Evolutionary conservation across 2,797 vertebrate genomes (phyloP).

Genomic region (Fistularia commersonii): DNA sequence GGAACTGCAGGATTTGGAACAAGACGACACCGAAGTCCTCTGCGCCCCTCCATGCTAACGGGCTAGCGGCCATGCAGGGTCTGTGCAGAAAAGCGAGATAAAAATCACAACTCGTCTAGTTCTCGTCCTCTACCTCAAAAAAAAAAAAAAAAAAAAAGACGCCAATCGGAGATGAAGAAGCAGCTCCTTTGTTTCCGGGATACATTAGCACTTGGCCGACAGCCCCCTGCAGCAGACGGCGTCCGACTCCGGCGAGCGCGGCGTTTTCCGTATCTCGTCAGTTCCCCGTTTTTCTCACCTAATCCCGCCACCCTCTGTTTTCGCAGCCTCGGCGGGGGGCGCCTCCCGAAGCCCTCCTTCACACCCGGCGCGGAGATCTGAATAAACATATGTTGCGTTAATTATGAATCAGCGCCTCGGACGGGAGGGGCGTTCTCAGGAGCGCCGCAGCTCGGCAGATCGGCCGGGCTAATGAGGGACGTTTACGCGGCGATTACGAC

Average conservation of each 20-base stretch:
- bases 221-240: too few species aligned
- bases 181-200: constrained; percentile 80
- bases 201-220: constrained; percentile 79
- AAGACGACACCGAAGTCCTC: too few species aligned
- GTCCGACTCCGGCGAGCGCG: constrained; percentile 78
- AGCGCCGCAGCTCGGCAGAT: constrained; percentile 43
- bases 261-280: constrained; percentile 50
- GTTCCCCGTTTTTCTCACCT: constrained; percentile 55
- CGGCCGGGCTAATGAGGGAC: constrained; percentile 57
- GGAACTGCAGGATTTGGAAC: too few species aligned
- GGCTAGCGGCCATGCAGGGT: too few species aligned
- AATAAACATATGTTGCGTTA: constrained; percentile 82
- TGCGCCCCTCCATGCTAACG: too few species aligned
- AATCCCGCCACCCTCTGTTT: constrained; percentile 66
- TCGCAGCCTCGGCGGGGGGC: constrained; percentile 72
- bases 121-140: too few species aligned
- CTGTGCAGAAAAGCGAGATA: too few species aligned
- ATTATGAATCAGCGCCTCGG: constrained; percentile 58
- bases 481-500: constrained; percentile 52
- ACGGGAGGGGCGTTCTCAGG: constrained; percentile 54
- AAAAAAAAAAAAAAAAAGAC: too few species aligned
- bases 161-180: constrained; percentile 80
- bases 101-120: too few species aligned
- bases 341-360: constrained; percentile 70
- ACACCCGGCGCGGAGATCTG: constrained; percentile 67